These are phyloP conservation scores for Folsomia candida DNA, from an alignment of 2,888 invertebrate species.

Conservation along the genomic window DNA sequence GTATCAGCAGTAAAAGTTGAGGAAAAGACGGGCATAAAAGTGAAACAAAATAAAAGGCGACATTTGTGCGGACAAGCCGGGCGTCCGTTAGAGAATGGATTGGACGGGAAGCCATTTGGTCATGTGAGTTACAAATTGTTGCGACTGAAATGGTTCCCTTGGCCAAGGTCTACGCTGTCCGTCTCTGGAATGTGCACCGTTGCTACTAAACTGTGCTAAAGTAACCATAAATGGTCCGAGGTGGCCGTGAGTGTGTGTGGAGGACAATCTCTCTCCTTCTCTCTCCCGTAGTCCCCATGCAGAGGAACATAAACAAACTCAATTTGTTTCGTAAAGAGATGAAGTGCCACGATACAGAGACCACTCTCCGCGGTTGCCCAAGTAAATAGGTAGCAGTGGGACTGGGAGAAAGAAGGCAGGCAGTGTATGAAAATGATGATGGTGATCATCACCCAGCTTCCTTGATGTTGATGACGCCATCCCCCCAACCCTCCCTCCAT, in stretches of 20 bases:
- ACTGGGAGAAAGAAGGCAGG: conserved; percentile 1
- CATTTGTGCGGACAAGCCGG: background rate
- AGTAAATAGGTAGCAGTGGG: conserved; percentile 12
- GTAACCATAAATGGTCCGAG: conserved; percentile 33
- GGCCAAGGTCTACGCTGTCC: background rate
- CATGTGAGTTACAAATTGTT: conserved; percentile 16
- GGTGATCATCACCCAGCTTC: conserved; percentile 9
- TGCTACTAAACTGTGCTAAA: conserved; percentile 29
- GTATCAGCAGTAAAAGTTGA: background rate
- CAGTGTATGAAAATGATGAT: conserved; percentile 21
- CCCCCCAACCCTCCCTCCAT: background rate
- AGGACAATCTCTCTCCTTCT: background rate
- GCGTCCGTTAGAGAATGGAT: conserved; percentile 4
- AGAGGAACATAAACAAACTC: conserved; percentile 31
- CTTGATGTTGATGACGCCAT: conserved; percentile 9
- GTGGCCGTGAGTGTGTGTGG: conserved; percentile 19
- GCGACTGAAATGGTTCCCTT: conserved; percentile 7
- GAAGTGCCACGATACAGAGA: conserved; percentile 23
- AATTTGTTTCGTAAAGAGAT: conserved; percentile 30
- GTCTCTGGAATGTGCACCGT: conserved; percentile 12
- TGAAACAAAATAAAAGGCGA: conserved; percentile 1
- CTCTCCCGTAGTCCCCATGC: conserved; percentile 17
- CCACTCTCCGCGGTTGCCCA: background rate
- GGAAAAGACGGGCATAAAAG: conserved; percentile 13
- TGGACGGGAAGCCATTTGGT: conserved; percentile 20